Evolutionary conservation across 2,888 invertebrate species (phyloP).

Genomic region (Sarcophaga carnaria): DNA sequence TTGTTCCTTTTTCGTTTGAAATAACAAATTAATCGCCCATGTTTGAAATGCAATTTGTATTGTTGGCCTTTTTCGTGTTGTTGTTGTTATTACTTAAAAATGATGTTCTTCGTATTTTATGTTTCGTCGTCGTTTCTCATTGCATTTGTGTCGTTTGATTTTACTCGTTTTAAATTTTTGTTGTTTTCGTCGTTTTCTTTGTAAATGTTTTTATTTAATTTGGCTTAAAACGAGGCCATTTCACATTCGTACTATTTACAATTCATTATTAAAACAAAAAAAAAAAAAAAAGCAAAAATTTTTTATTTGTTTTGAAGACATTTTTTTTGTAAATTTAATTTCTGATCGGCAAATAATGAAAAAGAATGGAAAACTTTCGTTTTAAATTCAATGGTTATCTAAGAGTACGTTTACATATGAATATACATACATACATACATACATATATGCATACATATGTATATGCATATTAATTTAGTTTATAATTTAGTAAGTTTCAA

Average conservation of each 20-base stretch:
- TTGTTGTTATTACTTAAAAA: constrained; percentile 14
- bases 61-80: constrained; percentile 57
- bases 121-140: constrained; percentile 31
- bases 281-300: no score
- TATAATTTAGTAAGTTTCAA: background rate
- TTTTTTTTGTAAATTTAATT: constrained; percentile 5
- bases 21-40: constrained; percentile 22
- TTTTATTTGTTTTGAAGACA: background rate
- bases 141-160: constrained; percentile 61
- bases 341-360: constrained; percentile 17
- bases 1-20: constrained; percentile 27
- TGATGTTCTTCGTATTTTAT: constrained; percentile 46
- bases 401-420: background rate
- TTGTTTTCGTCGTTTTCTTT: constrained; percentile 56
- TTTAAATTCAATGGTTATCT: constrained; percentile 17
- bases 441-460: background rate
- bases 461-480: background rate
- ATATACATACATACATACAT: constrained; percentile 4
- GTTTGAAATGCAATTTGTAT: constrained; percentile 45
- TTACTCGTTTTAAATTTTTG: constrained; percentile 50
- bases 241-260: constrained; percentile 50
- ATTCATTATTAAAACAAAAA: background rate
- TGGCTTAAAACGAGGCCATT: constrained; percentile 69
- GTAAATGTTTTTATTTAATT: constrained; percentile 61
- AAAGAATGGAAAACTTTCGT: constrained; percentile 34